Evolutionary conservation across 2,797 vertebrate genomes (phyloP).

Genomic region (Argentina silus): DNA sequence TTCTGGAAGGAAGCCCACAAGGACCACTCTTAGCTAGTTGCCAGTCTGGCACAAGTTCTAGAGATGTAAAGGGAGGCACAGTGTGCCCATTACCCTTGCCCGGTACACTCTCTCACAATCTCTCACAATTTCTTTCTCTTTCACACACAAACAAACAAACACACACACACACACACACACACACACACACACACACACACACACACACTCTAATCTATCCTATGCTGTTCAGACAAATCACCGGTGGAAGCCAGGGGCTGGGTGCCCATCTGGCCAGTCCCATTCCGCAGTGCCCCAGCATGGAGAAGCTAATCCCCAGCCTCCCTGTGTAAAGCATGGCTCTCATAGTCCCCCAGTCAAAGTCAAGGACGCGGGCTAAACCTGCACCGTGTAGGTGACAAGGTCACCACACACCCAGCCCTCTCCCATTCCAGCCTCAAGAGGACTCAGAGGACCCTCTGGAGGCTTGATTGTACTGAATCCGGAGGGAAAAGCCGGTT

Average conservation of each 20-base stretch:
- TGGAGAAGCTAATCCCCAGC: constrained; percentile 57
- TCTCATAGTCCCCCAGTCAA: constrained; percentile 49
- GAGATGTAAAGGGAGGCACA: constrained; percentile 60
- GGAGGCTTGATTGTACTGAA: constrained; percentile 49
- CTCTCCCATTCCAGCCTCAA: constrained; percentile 21
- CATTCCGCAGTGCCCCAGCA: constrained; percentile 54
- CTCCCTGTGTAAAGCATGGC: constrained; percentile 44
- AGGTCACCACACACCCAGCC: constrained; percentile 39
- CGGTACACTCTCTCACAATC: constrained; percentile 11
- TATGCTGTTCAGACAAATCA: constrained; percentile 65
- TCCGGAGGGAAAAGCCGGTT: constrained; percentile 50
- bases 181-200: neutral
- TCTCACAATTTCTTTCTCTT: neutral
- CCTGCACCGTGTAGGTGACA: constrained; percentile 37
- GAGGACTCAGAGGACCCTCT: constrained; percentile 25
- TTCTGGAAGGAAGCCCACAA: constrained; percentile 59
- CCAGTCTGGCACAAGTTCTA: constrained; percentile 48
- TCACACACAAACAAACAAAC: constrained; percentile 25
- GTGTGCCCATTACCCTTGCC: constrained; percentile 57
- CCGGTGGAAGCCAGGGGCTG: constrained; percentile 64
- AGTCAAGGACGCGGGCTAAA: constrained; percentile 60
- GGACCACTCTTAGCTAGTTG: constrained; percentile 39
- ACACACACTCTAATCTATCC: constrained; percentile 35
- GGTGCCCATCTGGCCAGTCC: constrained; percentile 68
- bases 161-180: neutral